These are phyloP conservation scores for Parauchenoglanis punctatus DNA, from an alignment of 2,797 vertebrate species.

Conservation along the genomic window DNA sequence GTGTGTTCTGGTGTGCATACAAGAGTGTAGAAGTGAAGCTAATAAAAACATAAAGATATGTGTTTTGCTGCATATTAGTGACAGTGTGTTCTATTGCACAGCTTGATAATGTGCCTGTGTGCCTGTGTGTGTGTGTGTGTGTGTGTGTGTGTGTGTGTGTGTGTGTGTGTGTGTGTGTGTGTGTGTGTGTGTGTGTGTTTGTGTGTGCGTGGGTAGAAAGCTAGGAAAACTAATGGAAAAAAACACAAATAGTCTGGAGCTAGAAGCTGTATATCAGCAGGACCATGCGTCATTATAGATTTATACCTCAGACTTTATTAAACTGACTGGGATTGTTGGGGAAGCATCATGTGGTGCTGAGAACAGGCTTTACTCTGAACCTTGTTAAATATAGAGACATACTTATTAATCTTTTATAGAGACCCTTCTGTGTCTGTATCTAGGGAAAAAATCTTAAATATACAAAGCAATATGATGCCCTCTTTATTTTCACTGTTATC, in stretches of 20 bases:
- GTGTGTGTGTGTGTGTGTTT: too few species aligned
- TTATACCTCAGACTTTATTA: constrained; percentile 13
- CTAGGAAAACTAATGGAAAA: constrained; percentile 27
- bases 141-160: too few species aligned
- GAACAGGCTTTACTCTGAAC: constrained; percentile 64
- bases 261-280: constrained; percentile 4
- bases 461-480: constrained; percentile 66
- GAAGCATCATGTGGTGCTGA: constrained; percentile 50
- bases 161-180: too few species aligned
- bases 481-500: constrained; percentile 38
- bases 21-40: not conserved
- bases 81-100: not conserved
- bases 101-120: constrained; percentile 5
- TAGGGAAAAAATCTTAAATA: constrained; percentile 72
- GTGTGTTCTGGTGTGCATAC: constrained; percentile 16
- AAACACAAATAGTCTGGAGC: constrained; percentile 19
- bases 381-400: constrained; percentile 72
- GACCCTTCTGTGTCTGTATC: constrained; percentile 72
- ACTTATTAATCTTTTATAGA: constrained; percentile 77
- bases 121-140: too few species aligned
- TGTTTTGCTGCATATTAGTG: not conserved
- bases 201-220: constrained; percentile 20
- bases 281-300: constrained; percentile 18
- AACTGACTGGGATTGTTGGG: constrained; percentile 27
- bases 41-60: not conserved